Conservation (phyloP, 2,797 vertebrate species). For the Streptopelia turtur region DNA sequence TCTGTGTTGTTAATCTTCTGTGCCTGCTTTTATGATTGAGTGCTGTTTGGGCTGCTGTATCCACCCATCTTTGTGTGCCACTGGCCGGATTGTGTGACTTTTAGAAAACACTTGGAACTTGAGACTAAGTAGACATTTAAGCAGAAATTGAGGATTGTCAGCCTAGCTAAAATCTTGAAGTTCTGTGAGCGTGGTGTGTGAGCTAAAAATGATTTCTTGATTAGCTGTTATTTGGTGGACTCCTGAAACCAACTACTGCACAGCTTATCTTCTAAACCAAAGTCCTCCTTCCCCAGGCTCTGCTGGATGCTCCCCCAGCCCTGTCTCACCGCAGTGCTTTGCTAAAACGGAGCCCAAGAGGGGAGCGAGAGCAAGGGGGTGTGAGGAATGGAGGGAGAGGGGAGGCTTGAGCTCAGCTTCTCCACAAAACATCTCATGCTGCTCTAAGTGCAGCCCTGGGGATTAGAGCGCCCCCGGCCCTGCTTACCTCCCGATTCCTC, state of each 20-base stretch:
- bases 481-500: not conserved
- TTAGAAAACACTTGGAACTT: not conserved
- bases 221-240: not conserved
- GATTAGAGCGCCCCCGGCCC: not conserved
- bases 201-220: not conserved
- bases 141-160: not conserved
- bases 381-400: fast-evolving
- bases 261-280: conserved; percentile 1
- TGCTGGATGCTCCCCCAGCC: not conserved
- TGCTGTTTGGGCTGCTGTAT: not conserved
- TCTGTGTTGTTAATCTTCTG: not conserved
- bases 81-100: not conserved
- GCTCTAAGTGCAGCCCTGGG: not conserved
- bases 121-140: not conserved
- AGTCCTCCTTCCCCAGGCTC: not conserved
- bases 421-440: not conserved
- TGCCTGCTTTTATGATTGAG: not conserved
- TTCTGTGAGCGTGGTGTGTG: fast-evolving
- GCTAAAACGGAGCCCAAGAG: not conserved
- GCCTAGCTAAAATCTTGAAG: not conserved
- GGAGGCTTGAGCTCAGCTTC: not conserved
- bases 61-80: not conserved
- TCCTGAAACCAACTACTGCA: conserved; percentile 26
- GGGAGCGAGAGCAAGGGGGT: not conserved
- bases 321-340: not conserved